Conservation (phyloP, 2,113 vertebrate genomes). For the Pimephales promelas region DNA sequence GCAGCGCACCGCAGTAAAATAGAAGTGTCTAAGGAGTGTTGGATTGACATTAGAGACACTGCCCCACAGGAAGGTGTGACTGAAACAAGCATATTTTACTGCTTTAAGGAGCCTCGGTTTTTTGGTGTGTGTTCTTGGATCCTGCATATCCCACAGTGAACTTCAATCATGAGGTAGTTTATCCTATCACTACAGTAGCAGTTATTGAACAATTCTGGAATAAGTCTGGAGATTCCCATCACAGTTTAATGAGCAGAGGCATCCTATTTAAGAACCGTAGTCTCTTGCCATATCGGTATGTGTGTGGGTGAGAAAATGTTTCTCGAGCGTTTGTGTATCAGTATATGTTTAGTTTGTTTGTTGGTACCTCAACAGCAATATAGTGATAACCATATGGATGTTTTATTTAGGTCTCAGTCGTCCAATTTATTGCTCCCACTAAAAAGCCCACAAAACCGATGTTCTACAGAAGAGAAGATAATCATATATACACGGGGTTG, state of each 20-base stretch:
- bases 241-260: conserved; percentile 21
- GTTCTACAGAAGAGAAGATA: background rate
- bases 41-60: conserved; percentile 68
- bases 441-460: background rate
- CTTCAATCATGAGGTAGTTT: background rate
- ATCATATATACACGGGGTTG: too few relatives aligned
- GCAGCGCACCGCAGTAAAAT: conserved; percentile 56
- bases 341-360: conserved; percentile 38
- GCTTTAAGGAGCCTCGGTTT: background rate
- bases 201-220: conserved; percentile 42
- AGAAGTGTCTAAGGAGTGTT: conserved; percentile 66
- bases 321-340: background rate
- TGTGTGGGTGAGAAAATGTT: conserved; percentile 30
- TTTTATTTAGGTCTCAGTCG: conserved; percentile 47
- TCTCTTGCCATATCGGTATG: conserved; percentile 36
- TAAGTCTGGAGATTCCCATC: conserved; percentile 37
- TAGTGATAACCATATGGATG: conserved; percentile 41
- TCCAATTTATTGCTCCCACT: conserved; percentile 10
- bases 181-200: conserved; percentile 67
- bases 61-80: conserved; percentile 72
- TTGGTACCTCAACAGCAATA: conserved; percentile 38
- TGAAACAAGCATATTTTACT: conserved; percentile 61
- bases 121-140: background rate
- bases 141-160: background rate
- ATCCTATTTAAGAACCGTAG: conserved; percentile 38